Conservation (phyloP, 1,140 invertebrate genomes). For the Colletes gigas region DNA sequence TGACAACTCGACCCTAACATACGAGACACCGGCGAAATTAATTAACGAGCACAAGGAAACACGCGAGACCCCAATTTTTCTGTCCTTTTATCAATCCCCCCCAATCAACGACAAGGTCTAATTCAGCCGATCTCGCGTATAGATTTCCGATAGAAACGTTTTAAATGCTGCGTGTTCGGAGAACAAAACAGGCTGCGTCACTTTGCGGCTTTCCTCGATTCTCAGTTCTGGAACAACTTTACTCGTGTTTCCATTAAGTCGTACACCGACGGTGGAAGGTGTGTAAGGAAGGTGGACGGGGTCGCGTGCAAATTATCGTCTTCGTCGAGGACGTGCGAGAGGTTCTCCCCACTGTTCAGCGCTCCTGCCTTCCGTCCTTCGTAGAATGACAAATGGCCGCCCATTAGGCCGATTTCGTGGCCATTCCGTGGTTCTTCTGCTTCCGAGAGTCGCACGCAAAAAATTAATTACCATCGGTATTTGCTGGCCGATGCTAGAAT, state of each 20-base stretch:
- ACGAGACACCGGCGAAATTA: not conserved
- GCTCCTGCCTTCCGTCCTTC: slow-evolving; percentile 38
- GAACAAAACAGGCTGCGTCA: not conserved
- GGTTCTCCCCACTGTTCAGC: slow-evolving; percentile 27
- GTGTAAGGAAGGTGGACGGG: slow-evolving; percentile 23
- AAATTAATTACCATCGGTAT: slow-evolving; percentile 73
- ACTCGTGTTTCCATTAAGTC: slow-evolving; percentile 54
- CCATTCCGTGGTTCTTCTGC: slow-evolving; percentile 65
- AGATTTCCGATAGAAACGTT: slow-evolving; percentile 10
- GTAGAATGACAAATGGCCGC: slow-evolving; percentile 72
- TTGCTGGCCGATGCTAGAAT: slow-evolving; percentile 52
- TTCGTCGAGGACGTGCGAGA: slow-evolving; percentile 32
- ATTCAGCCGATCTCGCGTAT: not conserved
- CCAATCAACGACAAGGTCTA: not conserved
- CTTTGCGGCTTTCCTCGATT: slow-evolving; percentile 3
- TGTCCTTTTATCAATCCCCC: not conserved
- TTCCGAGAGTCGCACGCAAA: slow-evolving; percentile 63
- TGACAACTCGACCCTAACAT: not conserved
- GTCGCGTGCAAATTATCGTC: slow-evolving; percentile 65
- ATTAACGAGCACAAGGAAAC: not conserved
- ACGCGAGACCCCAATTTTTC: too few species aligned
- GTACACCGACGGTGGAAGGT: slow-evolving; percentile 8
- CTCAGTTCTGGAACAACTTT: slow-evolving; percentile 7
- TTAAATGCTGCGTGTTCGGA: not conserved
- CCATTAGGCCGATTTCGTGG: slow-evolving; percentile 74